Conservation (phyloP, 2,113 vertebrate genomes). For the Xiphophorus maculatus region DNA sequence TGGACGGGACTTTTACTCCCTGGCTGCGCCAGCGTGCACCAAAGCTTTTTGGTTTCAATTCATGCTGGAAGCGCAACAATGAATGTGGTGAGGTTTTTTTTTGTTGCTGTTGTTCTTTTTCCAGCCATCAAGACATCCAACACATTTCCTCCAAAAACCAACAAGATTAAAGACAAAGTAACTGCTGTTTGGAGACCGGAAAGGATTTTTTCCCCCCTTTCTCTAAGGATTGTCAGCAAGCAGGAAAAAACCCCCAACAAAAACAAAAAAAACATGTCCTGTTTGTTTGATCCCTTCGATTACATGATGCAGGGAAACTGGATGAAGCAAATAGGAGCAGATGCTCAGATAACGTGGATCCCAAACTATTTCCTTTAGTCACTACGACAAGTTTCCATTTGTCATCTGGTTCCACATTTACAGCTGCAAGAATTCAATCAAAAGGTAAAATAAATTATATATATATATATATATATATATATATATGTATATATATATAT, state of each 20-base stretch:
- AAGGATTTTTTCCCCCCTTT: background rate
- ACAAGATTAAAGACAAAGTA: constrained; percentile 15
- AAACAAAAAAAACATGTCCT: background rate
- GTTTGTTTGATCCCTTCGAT: background rate
- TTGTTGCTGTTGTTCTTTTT: background rate
- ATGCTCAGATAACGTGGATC: background rate
- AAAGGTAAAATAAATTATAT: too few species aligned
- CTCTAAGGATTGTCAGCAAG: background rate
- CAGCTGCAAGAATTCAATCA: background rate
- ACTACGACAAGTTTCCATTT: background rate
- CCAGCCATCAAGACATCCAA: constrained; percentile 28
- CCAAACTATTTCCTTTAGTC: background rate
- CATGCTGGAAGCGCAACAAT: constrained; percentile 40
- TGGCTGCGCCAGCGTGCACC: constrained; percentile 12
- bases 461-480: too few species aligned
- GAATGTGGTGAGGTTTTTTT: background rate
- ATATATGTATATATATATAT: too few species aligned
- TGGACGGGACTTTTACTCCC: constrained; percentile 44
- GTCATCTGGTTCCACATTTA: background rate
- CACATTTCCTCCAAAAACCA: constrained; percentile 21
- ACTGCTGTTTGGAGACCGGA: background rate
- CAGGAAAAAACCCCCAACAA: constrained; percentile 2
- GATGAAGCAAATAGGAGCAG: background rate
- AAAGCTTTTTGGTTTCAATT: constrained; percentile 33
- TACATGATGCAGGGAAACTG: background rate